Evolutionary conservation across 1,140 invertebrate species (phyloP).

Genomic region (Nylanderia fulva): DNA sequence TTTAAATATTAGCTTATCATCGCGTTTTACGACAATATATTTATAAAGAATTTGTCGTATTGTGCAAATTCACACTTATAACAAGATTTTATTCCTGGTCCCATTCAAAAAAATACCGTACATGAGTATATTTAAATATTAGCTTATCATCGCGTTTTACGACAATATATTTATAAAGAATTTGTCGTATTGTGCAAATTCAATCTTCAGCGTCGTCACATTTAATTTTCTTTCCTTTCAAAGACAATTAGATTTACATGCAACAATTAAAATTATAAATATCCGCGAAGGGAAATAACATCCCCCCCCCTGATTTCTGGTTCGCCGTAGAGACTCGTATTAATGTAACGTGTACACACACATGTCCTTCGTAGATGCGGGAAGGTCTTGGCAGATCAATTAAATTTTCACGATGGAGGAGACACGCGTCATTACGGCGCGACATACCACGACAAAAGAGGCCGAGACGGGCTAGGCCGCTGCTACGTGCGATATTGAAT

Average conservation of each 20-base stretch:
- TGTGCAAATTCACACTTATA: slow-evolving; percentile 15
- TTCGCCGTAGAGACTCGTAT: neutral
- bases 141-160: slow-evolving; percentile 10
- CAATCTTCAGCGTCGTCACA: too few species aligned
- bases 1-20: slow-evolving; percentile 40
- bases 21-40: neutral
- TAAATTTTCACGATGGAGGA: slow-evolving; percentile 80
- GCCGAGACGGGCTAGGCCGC: slow-evolving; percentile 58
- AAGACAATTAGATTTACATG: neutral
- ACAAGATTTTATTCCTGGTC: slow-evolving; percentile 4
- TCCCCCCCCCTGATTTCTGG: slow-evolving; percentile 13
- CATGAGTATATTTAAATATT: slow-evolving; percentile 28
- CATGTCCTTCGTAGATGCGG: slow-evolving; percentile 39
- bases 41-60: slow-evolving; percentile 1
- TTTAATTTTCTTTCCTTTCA: neutral
- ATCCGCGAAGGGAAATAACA: slow-evolving; percentile 17
- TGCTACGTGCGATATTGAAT: slow-evolving; percentile 81
- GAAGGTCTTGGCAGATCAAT: slow-evolving; percentile 67
- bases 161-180: neutral
- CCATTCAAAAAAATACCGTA: neutral
- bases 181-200: slow-evolving; percentile 23
- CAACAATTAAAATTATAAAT: slow-evolving; percentile 9
- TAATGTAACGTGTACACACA: slow-evolving; percentile 25
- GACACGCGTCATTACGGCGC: slow-evolving; percentile 78
- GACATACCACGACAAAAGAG: slow-evolving; percentile 77